Percentiles rank a stretch among this genome's conserved stretches.
Conservation (phyloP, 2,113 vertebrate genomes). For the Gallinago jamesoni region DNA sequence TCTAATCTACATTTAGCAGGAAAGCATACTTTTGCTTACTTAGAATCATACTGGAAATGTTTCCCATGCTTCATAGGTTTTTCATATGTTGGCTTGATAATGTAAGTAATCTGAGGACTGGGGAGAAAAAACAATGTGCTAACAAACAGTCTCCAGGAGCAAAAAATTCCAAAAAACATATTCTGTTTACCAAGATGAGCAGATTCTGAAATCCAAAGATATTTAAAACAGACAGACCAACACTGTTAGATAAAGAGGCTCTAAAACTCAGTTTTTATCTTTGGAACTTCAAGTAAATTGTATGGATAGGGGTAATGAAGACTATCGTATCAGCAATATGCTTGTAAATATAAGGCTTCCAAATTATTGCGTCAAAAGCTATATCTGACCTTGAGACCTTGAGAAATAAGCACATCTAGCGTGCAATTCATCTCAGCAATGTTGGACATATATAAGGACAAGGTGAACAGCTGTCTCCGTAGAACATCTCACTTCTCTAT, state of each 20-base stretch:
- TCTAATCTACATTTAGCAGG: background rate
- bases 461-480: background rate
- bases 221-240: background rate
- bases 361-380: background rate
- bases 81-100: background rate
- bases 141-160: background rate
- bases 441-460: background rate
- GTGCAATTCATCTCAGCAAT: background rate
- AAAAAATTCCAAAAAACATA: background rate
- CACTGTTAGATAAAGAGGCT: background rate
- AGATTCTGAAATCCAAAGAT: background rate
- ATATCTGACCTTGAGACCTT: background rate
- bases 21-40: background rate
- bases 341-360: background rate
- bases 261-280: background rate
- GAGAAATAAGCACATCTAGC: background rate
- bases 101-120: background rate
- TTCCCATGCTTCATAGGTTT: background rate
- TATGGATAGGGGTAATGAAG: background rate
- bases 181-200: background rate
- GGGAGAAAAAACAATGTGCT: background rate
- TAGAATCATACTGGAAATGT: background rate
- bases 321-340: background rate
- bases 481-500: background rate
- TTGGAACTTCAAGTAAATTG: background rate